Evolutionary conservation across 2,888 invertebrate genomes (phyloP), one percentile per base, ranked within the genome.

Genomic region (Philonicus albiceps): DNA sequence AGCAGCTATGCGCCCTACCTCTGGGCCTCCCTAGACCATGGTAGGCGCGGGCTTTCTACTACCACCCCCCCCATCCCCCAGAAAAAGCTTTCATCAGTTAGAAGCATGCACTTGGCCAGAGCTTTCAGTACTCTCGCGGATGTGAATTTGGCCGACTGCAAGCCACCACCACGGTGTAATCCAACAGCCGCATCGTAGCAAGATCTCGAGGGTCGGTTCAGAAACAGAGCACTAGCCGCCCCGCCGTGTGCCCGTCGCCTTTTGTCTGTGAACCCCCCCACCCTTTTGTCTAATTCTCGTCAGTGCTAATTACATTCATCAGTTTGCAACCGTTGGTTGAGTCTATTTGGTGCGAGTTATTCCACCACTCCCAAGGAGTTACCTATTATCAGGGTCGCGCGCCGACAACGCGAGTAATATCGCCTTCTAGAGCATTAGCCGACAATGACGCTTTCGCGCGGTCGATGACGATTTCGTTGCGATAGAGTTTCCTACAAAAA

Each of bases 131-230:
- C 22, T 73, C 64, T 49, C 84, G 84, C 73, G 84, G 84, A 84
- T 73, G 84, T 84, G 84, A 84, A 84, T 84, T 84, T 73, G 84
- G 73, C 84, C 84, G 73, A 84, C 73, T 84, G 84, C 84, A 84
- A 31, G 81, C 30, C 53, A 81, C 53, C 49, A 81, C 53, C 31
- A 30, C 53, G 81, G 64, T 34, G 55, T 55, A 53, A 34, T n/a
- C 31, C 13, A 34, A 22, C 81, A 55, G 81, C 64, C 53, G 81
- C 73, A 40, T 22, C 49, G 40, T 72, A 84, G 73, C 84, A 22
- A 64, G 75, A 55, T 80, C 19, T 73, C 43, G 84, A 73, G 74
- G 74, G 74, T 74, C 64, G 64, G 19, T 64, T 64, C 64, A 64
- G 27, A 13, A 43, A 3, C 40, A 43, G 31, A 31, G 40, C 40